Evolutionary conservation across 2,888 invertebrate species (phyloP), one percentile per base, ranked within the genome.

Genomic region (Nebria salina): DNA sequence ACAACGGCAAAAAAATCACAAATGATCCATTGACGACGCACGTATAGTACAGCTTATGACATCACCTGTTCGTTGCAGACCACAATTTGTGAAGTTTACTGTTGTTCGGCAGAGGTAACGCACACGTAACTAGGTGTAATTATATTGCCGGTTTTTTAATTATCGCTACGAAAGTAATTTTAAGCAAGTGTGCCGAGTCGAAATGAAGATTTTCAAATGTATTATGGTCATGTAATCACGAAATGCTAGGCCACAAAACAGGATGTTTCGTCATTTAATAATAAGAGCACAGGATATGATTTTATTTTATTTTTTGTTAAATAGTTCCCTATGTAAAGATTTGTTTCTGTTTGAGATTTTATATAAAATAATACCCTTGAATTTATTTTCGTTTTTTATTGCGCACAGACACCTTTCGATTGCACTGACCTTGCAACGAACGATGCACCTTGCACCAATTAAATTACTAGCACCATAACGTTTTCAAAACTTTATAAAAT

Each of bases 231-330:
- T 34, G 70, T 70, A 20, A 70, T 70, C 70, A 13, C 34, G 25
- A 34, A 70, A 26, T 5, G 66, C 26, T 11, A 11, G 54, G 70
- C 70, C 70, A 26, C 70, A 70, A 34, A 70, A 70, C 70, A 20
- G 70, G 70, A 70, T 70, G 34, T 70, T 70, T 70, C 70, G 70
- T 70, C 70, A 70, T 25, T 26, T 70, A 20, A 26, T 70, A 70
- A 70, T 15, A 70, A 70, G 70, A 70, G 25, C 70, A 70, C 70
- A 25, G 70, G 70, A 70, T 70, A 34, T 15, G 70, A 66, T 66
- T 20, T 66, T 66, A 4, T 34, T 34, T 34, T 34, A 4, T 66
- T 34, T 34, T 34, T 34, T 34, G 2, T 34, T 34, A 34, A 54
- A 54, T 54, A 8, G 4, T 13, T 54, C 13, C 54, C 54, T 54